Conservation (phyloP, 2,113 vertebrate species). For the Rattus rattus region DNA sequence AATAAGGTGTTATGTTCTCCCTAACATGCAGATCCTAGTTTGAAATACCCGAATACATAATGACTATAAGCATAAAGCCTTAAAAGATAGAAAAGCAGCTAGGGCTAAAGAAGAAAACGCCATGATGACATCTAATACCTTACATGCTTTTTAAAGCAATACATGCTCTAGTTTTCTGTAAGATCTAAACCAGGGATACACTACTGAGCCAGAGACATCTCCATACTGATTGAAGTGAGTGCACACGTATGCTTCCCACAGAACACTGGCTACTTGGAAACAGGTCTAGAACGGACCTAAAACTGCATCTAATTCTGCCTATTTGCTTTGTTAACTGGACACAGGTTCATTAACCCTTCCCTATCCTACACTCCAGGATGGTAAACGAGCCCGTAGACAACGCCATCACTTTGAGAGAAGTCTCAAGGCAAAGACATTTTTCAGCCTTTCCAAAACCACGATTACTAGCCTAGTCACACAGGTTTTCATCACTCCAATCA, state of each 20-base stretch:
- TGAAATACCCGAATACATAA: neutral
- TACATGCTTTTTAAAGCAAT: neutral
- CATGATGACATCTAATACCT: neutral
- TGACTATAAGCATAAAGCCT: neutral
- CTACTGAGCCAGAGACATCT: neutral
- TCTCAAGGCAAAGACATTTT: slow-evolving; percentile 11
- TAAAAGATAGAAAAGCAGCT: neutral
- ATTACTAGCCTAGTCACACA: slow-evolving; percentile 8
- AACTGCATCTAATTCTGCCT: neutral
- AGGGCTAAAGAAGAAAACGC: neutral
- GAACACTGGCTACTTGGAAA: neutral
- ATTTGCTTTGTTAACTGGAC: neutral
- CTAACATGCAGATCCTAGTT: neutral
- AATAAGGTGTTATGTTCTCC: neutral
- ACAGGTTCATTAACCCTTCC: neutral
- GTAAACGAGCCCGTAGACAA: neutral
- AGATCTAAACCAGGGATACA: neutral
- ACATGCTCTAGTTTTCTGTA: slow-evolving; percentile 9
- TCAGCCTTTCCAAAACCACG: slow-evolving; percentile 36
- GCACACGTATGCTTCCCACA: neutral
- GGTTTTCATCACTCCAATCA: slow-evolving; percentile 81
- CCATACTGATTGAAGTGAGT: neutral
- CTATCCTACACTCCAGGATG: neutral
- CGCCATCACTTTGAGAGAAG: neutral
- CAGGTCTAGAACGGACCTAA: neutral